Conservation (phyloP, 2,888 invertebrate genomes). For the Dasypogon diadema region DNA sequence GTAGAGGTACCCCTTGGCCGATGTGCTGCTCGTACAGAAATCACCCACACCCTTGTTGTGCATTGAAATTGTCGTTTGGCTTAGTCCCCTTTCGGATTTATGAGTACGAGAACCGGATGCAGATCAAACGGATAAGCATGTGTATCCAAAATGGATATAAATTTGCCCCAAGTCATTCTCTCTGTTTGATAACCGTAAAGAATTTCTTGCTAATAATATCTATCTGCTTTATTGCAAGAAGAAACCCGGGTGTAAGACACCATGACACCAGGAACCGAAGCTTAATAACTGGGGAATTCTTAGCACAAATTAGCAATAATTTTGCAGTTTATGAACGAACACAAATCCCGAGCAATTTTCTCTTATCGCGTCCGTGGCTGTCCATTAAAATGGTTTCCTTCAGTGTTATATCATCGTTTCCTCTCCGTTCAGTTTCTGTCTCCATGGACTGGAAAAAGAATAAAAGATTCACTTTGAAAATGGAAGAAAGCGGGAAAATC, state of each 20-base stretch:
- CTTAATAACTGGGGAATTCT: slow-evolving; percentile 13
- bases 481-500: not conserved
- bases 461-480: not conserved
- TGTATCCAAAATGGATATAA: slow-evolving; percentile 42
- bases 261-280: not conserved
- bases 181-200: slow-evolving; percentile 47
- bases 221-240: slow-evolving; percentile 17
- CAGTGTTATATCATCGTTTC: slow-evolving; percentile 32
- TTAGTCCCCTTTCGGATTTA: slow-evolving; percentile 20
- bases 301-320: slow-evolving; percentile 37
- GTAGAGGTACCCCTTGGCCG: not conserved
- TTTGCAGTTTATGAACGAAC: slow-evolving; percentile 1
- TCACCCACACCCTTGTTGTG: not conserved
- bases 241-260: not conserved
- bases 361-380: slow-evolving; percentile 12
- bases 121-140: slow-evolving; percentile 45
- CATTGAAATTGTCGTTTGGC: not conserved
- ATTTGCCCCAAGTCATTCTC: slow-evolving; percentile 39
- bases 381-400: slow-evolving; percentile 24
- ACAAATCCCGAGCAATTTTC: not conserved
- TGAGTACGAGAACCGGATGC: slow-evolving; percentile 27
- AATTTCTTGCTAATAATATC: slow-evolving; percentile 42
- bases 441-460: not conserved
- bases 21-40: not conserved
- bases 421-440: not conserved